Evolutionary conservation across 2,888 invertebrate species (phyloP).

Genomic region (Cosmorhoe ocellata): DNA sequence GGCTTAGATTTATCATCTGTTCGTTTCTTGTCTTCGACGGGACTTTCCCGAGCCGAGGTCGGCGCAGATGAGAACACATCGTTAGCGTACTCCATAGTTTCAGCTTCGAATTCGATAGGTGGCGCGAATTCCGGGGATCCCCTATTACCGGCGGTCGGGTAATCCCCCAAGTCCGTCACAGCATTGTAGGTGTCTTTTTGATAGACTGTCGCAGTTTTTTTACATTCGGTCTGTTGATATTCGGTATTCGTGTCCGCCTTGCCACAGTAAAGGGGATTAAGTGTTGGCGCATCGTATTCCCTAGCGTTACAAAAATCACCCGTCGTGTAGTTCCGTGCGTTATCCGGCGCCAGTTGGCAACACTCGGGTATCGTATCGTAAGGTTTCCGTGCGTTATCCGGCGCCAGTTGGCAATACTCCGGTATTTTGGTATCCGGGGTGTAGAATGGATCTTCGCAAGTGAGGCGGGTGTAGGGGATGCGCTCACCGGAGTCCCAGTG

Average conservation of each 20-base stretch:
- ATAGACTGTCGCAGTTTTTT: too few relatives aligned
- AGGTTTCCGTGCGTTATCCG: too few relatives aligned
- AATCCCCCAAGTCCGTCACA: too few relatives aligned
- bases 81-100: slow-evolving; percentile 12
- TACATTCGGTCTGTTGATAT: too few relatives aligned
- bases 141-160: too few relatives aligned
- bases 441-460: not conserved
- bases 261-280: slow-evolving; percentile 8
- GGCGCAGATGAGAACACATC: slow-evolving; percentile 12
- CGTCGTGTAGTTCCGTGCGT: too few relatives aligned
- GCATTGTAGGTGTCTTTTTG: too few relatives aligned
- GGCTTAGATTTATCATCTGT: slow-evolving; percentile 26
- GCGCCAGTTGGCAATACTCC: too few relatives aligned
- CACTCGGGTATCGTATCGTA: too few relatives aligned
- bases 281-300: not conserved
- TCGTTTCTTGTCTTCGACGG: slow-evolving; percentile 22
- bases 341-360: too few relatives aligned
- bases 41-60: slow-evolving; percentile 14
- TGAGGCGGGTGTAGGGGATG: slow-evolving; percentile 19
- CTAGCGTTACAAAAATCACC: not conserved
- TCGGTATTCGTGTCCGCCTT: not conserved
- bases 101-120: not conserved
- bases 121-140: not conserved
- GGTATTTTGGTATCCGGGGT: too few relatives aligned
- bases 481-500: slow-evolving; percentile 91